These are phyloP conservation scores for Hybognathus amarus DNA, from an alignment of 2,797 vertebrate genomes.

Conservation along the genomic window DNA sequence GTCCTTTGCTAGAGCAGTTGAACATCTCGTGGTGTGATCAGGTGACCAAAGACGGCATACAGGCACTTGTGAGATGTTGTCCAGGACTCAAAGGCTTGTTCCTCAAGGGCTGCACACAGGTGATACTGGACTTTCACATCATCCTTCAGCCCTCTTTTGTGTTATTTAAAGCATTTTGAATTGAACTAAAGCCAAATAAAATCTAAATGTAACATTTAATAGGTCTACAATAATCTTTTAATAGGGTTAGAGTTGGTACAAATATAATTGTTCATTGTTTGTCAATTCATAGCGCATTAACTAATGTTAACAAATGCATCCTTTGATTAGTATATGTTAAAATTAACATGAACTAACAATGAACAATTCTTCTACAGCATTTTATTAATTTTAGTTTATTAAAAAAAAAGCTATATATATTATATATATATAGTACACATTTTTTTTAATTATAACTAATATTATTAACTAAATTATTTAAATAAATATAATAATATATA, in stretches of 20 bases:
- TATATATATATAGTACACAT: too few species aligned
- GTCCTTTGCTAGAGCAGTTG: conserved; percentile 93
- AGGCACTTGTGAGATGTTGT: conserved; percentile 92
- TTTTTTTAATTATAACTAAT: too few species aligned
- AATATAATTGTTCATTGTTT: background rate
- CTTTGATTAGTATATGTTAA: too few species aligned
- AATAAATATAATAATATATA: background rate
- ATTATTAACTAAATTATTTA: background rate
- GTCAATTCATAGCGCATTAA: background rate
- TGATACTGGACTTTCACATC: conserved; percentile 61
- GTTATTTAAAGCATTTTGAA: background rate
- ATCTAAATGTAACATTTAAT: background rate
- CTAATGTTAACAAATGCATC: too few species aligned
- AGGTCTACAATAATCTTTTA: background rate
- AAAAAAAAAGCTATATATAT: too few species aligned
- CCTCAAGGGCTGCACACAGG: conserved; percentile 97
- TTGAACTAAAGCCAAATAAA: background rate
- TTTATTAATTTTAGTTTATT: too few species aligned
- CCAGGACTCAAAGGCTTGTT: conserved; percentile 91
- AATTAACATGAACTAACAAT: too few species aligned
- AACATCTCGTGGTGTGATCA: conserved; percentile 99
- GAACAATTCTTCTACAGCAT: too few species aligned
- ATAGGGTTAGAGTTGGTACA: background rate
- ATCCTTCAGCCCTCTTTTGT: background rate
- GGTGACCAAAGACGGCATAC: conserved; percentile 96